These are phyloP conservation scores for Ernsta delagoae DNA, from an alignment of 2,888 invertebrate genomes.

Conservation along the genomic window DNA sequence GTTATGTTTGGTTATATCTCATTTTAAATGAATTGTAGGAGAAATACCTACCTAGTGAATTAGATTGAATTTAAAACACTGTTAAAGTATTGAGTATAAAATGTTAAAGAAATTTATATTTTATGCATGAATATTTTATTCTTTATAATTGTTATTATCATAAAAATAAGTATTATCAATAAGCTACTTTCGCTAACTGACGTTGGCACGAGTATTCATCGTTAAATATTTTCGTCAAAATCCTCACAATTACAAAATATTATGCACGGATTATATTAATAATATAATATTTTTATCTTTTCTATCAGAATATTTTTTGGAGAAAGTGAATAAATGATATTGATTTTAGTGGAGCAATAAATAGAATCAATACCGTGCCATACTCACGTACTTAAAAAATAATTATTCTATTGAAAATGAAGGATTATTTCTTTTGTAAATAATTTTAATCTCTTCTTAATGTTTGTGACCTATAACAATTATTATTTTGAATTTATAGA, in stretches of 20 bases:
- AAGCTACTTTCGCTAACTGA: not conserved
- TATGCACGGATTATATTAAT: no score
- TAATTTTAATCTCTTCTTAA: not conserved
- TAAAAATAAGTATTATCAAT: constrained; percentile 1
- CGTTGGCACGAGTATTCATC: not conserved
- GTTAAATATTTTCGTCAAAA: not conserved
- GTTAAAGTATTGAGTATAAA: constrained; percentile 19
- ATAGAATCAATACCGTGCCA: no score
- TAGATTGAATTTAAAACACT: constrained; percentile 22
- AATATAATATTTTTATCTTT: no score
- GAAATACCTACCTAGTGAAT: constrained; percentile 14
- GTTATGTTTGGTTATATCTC: not conserved
- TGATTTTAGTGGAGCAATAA: no score
- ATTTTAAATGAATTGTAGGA: constrained; percentile 11
- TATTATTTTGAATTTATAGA: not conserved
- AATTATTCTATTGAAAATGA: not conserved
- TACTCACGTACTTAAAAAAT: not conserved
- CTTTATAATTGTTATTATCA: constrained; percentile 21
- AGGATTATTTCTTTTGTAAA: not conserved
- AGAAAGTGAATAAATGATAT: no score
- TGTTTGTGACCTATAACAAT: not conserved
- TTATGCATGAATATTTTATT: constrained; percentile 21
- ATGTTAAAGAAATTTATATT: constrained; percentile 21
- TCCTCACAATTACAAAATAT: not conserved
- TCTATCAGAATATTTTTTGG: no score